Percentiles rank a stretch among this genome's conserved stretches.
Evolutionary conservation across 2,113 vertebrate species (phyloP).

Genomic region (Lophotis ruficrista): DNA sequence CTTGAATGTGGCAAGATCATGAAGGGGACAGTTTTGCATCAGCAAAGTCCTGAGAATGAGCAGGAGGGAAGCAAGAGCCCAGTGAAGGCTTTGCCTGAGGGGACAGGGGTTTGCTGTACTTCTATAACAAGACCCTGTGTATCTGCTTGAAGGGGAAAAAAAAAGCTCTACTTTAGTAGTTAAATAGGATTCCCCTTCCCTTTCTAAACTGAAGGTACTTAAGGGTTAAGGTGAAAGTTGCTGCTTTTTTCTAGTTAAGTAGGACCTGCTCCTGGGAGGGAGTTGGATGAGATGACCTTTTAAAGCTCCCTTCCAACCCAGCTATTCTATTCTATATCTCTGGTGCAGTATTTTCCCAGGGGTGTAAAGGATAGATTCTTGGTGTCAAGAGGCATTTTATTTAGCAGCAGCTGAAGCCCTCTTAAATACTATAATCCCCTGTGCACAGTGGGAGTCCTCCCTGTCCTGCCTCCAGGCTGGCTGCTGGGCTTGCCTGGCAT

Average conservation of each 20-base stretch:
- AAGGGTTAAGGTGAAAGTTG: background rate
- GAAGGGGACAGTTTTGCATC: background rate
- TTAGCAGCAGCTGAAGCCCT: background rate
- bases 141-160: background rate
- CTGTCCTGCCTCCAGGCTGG: background rate
- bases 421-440: accelerated
- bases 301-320: too few species aligned
- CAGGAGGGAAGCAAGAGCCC: background rate
- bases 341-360: background rate
- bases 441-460: background rate
- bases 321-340: background rate
- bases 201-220: background rate
- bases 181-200: background rate
- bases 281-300: too few species aligned
- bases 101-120: background rate
- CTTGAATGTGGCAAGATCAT: accelerated
- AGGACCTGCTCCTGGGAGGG: background rate
- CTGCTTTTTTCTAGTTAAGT: background rate
- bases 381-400: background rate
- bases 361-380: background rate
- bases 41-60: accelerated
- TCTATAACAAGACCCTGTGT: background rate
- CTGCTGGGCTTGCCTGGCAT: background rate
- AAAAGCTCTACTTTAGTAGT: background rate
- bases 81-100: background rate